phyloP scores from a whole-genome alignment of 2,113 vertebrate species.

The Terrapene triunguis region DNA sequence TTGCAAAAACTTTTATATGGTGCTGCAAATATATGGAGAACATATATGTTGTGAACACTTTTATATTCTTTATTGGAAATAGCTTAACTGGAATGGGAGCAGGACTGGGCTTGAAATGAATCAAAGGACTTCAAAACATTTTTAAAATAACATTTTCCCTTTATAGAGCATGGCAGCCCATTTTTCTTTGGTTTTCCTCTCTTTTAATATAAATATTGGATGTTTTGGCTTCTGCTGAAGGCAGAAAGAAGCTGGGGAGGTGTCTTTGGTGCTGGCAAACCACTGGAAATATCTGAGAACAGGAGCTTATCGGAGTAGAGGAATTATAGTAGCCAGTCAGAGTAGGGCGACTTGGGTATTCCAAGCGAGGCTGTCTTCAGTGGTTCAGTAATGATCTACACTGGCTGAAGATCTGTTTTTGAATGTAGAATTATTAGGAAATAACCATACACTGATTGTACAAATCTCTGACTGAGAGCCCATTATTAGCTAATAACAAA shows the following conservation, averaged over 20 bases:
- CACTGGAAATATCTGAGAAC: background rate
- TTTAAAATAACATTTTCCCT: background rate
- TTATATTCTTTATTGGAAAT: background rate
- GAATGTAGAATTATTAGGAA: background rate
- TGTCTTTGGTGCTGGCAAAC: background rate
- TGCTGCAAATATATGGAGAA: background rate
- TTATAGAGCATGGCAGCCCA: background rate
- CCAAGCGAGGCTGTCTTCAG: background rate
- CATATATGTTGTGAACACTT: background rate
- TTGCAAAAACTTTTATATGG: background rate
- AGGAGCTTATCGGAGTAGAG: background rate
- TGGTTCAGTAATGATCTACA: background rate
- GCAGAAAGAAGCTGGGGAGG: background rate
- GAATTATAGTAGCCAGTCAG: background rate
- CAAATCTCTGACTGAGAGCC: background rate
- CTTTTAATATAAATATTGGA: rapidly evolving
- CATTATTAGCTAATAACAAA: background rate
- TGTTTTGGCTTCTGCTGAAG: background rate
- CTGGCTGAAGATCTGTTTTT: background rate
- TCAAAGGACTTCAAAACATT: background rate
- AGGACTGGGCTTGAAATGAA: background rate
- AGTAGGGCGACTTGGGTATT: background rate
- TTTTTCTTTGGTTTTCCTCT: background rate
- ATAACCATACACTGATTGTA: background rate
- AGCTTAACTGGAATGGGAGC: background rate